Base-by-base conservation (phyloP, 2,113 vertebrate genomes). In the Nesogale talazaci region DNA sequence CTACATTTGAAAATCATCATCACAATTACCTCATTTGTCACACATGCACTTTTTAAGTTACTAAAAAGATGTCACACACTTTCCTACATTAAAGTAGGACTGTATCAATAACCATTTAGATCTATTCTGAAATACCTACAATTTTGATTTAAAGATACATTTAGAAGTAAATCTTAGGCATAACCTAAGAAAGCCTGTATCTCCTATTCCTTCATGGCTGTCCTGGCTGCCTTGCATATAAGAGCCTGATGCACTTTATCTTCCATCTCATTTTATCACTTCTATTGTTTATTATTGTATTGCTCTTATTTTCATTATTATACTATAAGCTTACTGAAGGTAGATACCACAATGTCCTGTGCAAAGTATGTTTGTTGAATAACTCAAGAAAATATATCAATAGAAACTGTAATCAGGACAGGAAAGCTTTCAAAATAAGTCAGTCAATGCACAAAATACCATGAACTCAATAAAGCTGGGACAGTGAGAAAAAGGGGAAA, bases 381-480 rank as follows among this genome's bases (percentile, higher is more conserved):
- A 20, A 61, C 11, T 25, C 38, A 76, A 75, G 27, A 63, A 14
- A 15, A 38, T 20, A 67, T 29, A 25, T 9, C 70, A 88, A 25
- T 2, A 86, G 56, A 31, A 88, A 65, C 82, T 14, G 70, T 0
- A 78, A 56, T 38, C 36, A 83, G 7, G 20, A 46, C 12, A 34
- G 4, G 72, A 63, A 56, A 83, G 25, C 57, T 46, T 14, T 29
- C 12, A 59, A 6, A 10, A 0, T 42, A 23, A 15, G 27, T 16
- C 14, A 42, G 36, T 16, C 17, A 36, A 12, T 0, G 11, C 11
- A 70, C 6, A 74, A 59, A 67, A 70, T 15, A 36, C 3, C 2
- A 34, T 1, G 1, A 3, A 29, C 14, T 1, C 1, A 20, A 2
- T 22, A 65, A 14, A 1, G 12, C 11, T 8, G 4, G 0, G 16